Evolutionary conservation across 2,888 invertebrate genomes (phyloP).

Genomic region (Thumatha senex): DNA sequence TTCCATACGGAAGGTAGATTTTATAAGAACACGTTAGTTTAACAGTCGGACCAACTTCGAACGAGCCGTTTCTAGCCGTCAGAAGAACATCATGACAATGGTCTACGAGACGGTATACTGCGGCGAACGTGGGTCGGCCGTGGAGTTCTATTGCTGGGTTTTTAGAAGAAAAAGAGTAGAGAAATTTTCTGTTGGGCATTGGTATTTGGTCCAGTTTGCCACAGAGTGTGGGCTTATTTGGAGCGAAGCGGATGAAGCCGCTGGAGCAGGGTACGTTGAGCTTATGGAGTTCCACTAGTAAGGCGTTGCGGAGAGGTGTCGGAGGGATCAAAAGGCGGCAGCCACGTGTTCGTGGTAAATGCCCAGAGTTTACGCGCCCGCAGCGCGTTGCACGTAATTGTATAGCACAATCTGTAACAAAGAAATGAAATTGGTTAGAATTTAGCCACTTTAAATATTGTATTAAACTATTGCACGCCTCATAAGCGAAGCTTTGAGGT

Average conservation of each 20-base stretch:
- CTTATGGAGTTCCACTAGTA: conserved; percentile 86
- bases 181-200: conserved; percentile 77
- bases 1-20: conserved; percentile 88
- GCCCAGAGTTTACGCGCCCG: conserved; percentile 78
- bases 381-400: conserved; percentile 67
- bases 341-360: conserved; percentile 76
- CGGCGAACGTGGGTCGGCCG: conserved; percentile 86
- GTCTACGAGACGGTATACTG: conserved; percentile 87
- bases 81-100: conserved; percentile 88
- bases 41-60: conserved; percentile 84
- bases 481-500: too few relatives aligned
- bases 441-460: too few relatives aligned
- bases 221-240: conserved; percentile 81
- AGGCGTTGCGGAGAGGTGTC: conserved; percentile 73
- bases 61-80: conserved; percentile 85
- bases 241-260: conserved; percentile 84
- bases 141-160: conserved; percentile 82
- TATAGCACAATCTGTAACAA: conserved; percentile 85
- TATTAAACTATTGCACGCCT: too few relatives aligned
- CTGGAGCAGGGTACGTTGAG: conserved; percentile 87
- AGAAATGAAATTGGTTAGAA: conserved; percentile 5
- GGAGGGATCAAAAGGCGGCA: conserved; percentile 83
- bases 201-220: conserved; percentile 89
- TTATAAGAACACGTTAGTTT: conserved; percentile 86
- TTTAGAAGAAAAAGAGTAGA: conserved; percentile 81